Base-by-base conservation (phyloP, 1,140 invertebrate species). In the Myzus persicae region DNA sequence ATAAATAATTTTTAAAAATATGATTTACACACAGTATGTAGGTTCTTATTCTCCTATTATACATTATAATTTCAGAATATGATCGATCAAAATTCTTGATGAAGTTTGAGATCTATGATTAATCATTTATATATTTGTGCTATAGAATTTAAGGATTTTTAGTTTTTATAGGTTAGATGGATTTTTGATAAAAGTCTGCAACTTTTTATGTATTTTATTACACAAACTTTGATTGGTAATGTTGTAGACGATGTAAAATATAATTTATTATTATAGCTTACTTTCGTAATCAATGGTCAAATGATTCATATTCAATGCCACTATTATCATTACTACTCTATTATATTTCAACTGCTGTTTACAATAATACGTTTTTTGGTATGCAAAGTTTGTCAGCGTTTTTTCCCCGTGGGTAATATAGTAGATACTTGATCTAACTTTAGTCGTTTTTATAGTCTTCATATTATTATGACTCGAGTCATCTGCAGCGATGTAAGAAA, bases 401-500 rank as follows among this genome's bases (percentile, higher is more conserved):
- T 76, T 76, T 76, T 76, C 59, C n/a, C 5, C 31, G 59, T 2
- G 59, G n/a, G 59, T 18, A n/a, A 76, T 76, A 18, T 18, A n/a
- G 59, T 76, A 76, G 59, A 76, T 76, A 76, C 31, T 76, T n/a
- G 59, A 76, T 76, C 59, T 76, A 76, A 76, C 59, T 76, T 76
- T n/a, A 76, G 59, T 14, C 31, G 6, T 76, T n/a, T 67, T 76
- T 76, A n/a, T n/a, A n/a, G 14, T 18, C 14, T 76, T 76, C n/a
- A n/a, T 76, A 18, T 67, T 67, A 76, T 36, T 76, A 76, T n/a
- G 59, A 51, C 59, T 18, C n/a, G 4, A 76, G 31, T 76, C 59
- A n/a, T 76, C 59, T 76, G 31, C n/a, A 76, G 59, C 18, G 11
- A 18, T n/a, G 18, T n/a, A n/a, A 76, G 59, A 76, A 42, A 42